Base-by-base conservation (phyloP, 1,140 invertebrate genomes). In the Chionoecetes opilio region DNA sequence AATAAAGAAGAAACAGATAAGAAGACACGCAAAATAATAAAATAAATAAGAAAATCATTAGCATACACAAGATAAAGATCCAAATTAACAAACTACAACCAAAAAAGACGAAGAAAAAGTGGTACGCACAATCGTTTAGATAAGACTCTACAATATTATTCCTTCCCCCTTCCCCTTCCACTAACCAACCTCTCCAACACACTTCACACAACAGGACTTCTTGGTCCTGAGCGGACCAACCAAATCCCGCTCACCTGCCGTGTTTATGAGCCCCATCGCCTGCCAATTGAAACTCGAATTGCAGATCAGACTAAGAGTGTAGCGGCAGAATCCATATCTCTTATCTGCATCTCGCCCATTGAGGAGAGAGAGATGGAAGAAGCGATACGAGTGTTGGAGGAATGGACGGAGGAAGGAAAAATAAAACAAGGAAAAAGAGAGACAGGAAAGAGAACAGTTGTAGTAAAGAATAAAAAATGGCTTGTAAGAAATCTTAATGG, bases 201-300 rank as follows among this genome's bases (percentile, higher is more conserved):
- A 75, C 63, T n/a, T 75, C 63, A 88, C n/a, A n/a, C n/a, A n/a
- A n/a, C n/a, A n/a, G n/a, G n/a, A n/a, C n/a, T n/a, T n/a, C n/a
- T n/a, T n/a, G n/a, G n/a, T n/a, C 35, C 35, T 88, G 86, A 88
- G 86, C 26, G 86, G 86, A 2, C 29, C 38, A 35, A 6, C 38
- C 86, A 29, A 41, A 32, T 88, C 26, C 32, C 31, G 21, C 38
- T 88, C 38, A 41, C 38, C 86, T 88, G 86, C 35, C 86, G 86
- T 75, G 63, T 75, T 75, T 75, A 75, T 75, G 63, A 75, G 21
- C 21, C 63, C n/a, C 63, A 75, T 75, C 63, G n/a, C 63, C 63
- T 75, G 63, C 63, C 63, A 75, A 75, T 75, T 75, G 63, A 75
- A 75, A 75, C 21, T 11, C 63, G 63, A 75, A 75, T 75, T 75